A percentile compares a stretch with the other conserved stretches of the same genome.
Conservation (phyloP, 2,888 invertebrate genomes). For the Philopedon plagiatum region DNA sequence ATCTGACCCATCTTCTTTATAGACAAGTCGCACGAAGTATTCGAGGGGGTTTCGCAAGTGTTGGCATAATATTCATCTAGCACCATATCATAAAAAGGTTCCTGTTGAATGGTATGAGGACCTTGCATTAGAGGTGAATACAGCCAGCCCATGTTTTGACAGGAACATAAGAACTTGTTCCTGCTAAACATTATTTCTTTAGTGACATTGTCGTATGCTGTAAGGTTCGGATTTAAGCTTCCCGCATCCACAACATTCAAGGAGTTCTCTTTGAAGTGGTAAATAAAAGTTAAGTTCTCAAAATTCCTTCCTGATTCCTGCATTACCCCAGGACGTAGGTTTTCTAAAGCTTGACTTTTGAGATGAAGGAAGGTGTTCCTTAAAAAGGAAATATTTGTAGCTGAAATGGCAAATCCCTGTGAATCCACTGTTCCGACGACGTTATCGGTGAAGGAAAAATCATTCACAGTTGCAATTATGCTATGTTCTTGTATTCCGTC, state of each 20-base stretch:
- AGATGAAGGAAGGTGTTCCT: slow-evolving; percentile 69
- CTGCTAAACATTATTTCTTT: slow-evolving; percentile 66
- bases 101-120: slow-evolving; percentile 25
- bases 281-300: slow-evolving; percentile 59
- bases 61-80: slow-evolving; percentile 69
- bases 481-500: slow-evolving; percentile 66
- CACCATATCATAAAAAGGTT: slow-evolving; percentile 68
- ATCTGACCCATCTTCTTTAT: slow-evolving; percentile 65
- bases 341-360: slow-evolving; percentile 69
- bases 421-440: slow-evolving; percentile 67
- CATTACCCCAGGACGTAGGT: slow-evolving; percentile 60
- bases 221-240: slow-evolving; percentile 70
- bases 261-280: slow-evolving; percentile 69
- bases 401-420: slow-evolving; percentile 65
- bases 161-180: slow-evolving; percentile 71
- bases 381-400: slow-evolving; percentile 61
- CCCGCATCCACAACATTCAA: slow-evolving; percentile 69
- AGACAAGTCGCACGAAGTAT: slow-evolving; percentile 69
- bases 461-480: slow-evolving; percentile 70
- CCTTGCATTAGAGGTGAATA: slow-evolving; percentile 54
- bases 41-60: slow-evolving; percentile 63
- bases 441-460: slow-evolving; percentile 68
- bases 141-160: slow-evolving; percentile 70
- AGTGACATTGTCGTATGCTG: slow-evolving; percentile 68
- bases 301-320: slow-evolving; percentile 58